Evolutionary conservation across 2,888 invertebrate species (phyloP).

Genomic region (Aspidiotus rigidus): DNA sequence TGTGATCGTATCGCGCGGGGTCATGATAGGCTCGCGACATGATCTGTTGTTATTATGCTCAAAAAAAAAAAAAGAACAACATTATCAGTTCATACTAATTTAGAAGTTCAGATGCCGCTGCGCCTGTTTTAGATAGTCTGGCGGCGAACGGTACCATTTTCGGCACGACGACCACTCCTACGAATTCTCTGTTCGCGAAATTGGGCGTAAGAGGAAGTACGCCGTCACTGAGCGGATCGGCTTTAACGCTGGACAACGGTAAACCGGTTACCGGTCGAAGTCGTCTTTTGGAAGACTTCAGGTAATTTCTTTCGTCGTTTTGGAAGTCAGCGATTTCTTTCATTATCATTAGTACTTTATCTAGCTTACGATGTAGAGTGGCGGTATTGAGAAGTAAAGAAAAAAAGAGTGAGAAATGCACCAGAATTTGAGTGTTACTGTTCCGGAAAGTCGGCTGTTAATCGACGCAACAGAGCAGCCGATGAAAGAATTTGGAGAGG

Average conservation of each 20-base stretch:
- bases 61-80: neutral
- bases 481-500: no score
- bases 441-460: no score
- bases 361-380: neutral
- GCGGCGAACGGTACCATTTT: conserved; percentile 48
- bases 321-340: neutral
- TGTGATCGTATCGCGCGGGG: no score
- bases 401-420: no score
- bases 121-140: conserved; percentile 32
- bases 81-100: neutral
- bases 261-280: conserved; percentile 63
- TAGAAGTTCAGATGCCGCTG: neutral
- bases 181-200: conserved; percentile 66
- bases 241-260: conserved; percentile 40
- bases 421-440: no score
- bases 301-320: conserved; percentile 42
- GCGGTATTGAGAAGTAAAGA: no score
- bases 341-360: neutral
- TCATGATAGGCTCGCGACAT: no score
- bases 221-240: conserved; percentile 34
- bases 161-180: conserved; percentile 46
- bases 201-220: conserved; percentile 41
- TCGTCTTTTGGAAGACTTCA: conserved; percentile 89
- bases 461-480: no score
- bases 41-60: no score